Percentiles rank a stretch among this genome's conserved stretches.
Evolutionary conservation across 2,888 invertebrate genomes (phyloP).

Genomic region (Tigriopus californicus): DNA sequence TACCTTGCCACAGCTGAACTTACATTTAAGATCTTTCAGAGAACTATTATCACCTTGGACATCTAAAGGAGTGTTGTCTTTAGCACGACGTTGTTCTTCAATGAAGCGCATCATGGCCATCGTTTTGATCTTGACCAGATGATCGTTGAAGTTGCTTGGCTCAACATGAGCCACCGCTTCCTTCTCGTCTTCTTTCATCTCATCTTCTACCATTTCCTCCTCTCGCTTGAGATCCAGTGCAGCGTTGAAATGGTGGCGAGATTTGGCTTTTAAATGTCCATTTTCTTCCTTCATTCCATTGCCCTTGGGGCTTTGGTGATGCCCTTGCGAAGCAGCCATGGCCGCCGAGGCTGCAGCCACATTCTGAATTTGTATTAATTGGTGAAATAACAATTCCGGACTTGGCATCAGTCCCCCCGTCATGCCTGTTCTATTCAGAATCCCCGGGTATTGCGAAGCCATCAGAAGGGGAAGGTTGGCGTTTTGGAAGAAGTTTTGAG

Average conservation of each 20-base stretch:
- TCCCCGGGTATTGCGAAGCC: slow-evolving; percentile 4
- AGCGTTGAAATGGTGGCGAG: not conserved
- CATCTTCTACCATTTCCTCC: slow-evolving; percentile 17
- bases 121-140: slow-evolving; percentile 14
- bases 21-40: not conserved
- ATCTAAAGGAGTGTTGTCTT: slow-evolving; percentile 1
- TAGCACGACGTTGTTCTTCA: not conserved
- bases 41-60: too few species aligned
- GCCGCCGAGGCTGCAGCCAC: slow-evolving; percentile 19
- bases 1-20: not conserved
- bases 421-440: too few species aligned
- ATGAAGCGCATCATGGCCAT: not conserved
- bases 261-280: too few species aligned
- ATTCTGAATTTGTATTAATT: not conserved
- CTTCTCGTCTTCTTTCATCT: slow-evolving; percentile 30
- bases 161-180: slow-evolving; percentile 25
- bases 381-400: too few species aligned
- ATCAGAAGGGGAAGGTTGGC: slow-evolving; percentile 1
- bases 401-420: too few species aligned
- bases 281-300: slow-evolving; percentile 15
- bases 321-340: slow-evolving; percentile 22
- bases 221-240: slow-evolving; percentile 16
- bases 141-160: slow-evolving; percentile 14
- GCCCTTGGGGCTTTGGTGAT: slow-evolving; percentile 20
- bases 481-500: not conserved